Percentiles rank a stretch among this genome's conserved stretches.
Evolutionary conservation across 1,140 invertebrate species (phyloP).

Genomic region (Venustaconcha ellipsiformis): DNA sequence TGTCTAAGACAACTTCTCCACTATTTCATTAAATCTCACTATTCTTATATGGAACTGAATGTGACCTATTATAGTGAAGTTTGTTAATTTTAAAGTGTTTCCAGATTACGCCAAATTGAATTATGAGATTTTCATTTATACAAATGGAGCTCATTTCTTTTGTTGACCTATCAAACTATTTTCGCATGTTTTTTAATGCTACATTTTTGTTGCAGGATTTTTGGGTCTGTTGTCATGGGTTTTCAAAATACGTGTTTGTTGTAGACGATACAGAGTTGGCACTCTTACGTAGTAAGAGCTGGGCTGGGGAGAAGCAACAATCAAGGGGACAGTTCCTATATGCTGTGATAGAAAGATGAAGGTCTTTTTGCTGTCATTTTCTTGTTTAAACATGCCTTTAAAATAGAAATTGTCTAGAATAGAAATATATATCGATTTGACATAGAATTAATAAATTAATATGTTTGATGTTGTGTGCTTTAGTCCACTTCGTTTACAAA

Average conservation of each 20-base stretch:
- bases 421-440: no score
- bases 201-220: no score
- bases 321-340: neutral
- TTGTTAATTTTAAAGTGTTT: neutral
- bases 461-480: neutral
- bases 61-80: slow-evolving; percentile 8
- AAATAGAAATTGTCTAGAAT: neutral
- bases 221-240: neutral
- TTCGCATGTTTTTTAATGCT: no score
- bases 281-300: neutral
- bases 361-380: neutral
- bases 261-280: neutral
- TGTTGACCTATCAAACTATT: neutral
- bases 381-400: neutral
- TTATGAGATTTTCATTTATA: slow-evolving; percentile 11
- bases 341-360: neutral
- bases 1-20: no score
- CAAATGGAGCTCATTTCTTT: neutral
- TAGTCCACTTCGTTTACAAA: slow-evolving; percentile 13
- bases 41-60: neutral
- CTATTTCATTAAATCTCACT: no score
- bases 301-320: neutral
- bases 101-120: slow-evolving; percentile 2
- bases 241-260: neutral
- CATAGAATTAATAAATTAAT: neutral